Percentiles rank a stretch among this genome's conserved stretches.
Conservation (phyloP, 2,113 vertebrate genomes). For the Ciconia boyciana region DNA sequence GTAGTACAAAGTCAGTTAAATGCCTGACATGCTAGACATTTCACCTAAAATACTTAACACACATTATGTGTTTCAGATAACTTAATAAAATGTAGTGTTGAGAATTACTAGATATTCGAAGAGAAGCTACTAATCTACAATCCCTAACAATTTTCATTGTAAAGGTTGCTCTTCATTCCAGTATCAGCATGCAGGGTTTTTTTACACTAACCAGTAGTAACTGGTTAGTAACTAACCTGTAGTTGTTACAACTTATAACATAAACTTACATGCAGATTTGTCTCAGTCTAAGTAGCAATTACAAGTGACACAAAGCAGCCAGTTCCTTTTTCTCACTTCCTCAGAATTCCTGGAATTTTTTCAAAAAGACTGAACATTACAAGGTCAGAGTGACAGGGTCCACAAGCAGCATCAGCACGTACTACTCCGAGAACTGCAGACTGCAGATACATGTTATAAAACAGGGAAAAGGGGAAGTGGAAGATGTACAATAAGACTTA, state of each 20-base stretch:
- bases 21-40: neutral
- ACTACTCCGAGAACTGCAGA: neutral
- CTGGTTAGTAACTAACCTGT: neutral
- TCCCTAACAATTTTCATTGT: neutral
- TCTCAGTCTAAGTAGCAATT: neutral
- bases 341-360: neutral
- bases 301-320: neutral
- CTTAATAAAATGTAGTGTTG: neutral
- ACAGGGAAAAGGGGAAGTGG: neutral
- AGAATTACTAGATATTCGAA: neutral
- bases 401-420: neutral
- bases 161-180: neutral
- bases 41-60: neutral
- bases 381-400: neutral
- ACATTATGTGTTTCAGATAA: neutral
- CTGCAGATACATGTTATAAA: neutral
- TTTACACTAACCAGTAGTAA: neutral
- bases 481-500: neutral
- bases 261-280: neutral
- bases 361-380: neutral
- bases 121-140: neutral
- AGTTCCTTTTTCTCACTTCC: neutral
- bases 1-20: neutral
- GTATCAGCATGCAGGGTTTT: neutral
- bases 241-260: neutral